A percentile compares a stretch with the other conserved stretches of the same genome.
phyloP scores from a whole-genome alignment of 2,797 vertebrate species.

The Oreortyx pictus region DNA sequence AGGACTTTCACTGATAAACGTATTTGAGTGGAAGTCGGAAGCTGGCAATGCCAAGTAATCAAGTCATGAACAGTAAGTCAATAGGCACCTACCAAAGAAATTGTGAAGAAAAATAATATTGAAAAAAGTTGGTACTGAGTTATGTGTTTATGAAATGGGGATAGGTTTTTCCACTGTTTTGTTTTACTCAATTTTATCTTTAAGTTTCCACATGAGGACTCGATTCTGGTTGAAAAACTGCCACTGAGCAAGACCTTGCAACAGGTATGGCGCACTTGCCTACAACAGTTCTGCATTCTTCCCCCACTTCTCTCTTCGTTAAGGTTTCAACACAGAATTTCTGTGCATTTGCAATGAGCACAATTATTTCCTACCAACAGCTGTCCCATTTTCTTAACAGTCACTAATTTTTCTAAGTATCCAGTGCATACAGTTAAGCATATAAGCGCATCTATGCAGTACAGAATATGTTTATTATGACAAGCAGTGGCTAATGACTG shows the following conservation, averaged over 20 bases:
- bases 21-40: too few relatives aligned
- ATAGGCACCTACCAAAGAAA: too few relatives aligned
- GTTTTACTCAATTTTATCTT: not conserved
- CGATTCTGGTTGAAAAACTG: not conserved
- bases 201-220: not conserved
- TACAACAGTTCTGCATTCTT: not conserved
- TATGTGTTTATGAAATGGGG: rapidly evolving
- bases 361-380: not conserved
- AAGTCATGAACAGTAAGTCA: too few relatives aligned
- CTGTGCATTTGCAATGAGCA: not conserved
- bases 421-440: rapidly evolving
- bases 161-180: not conserved
- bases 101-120: too few relatives aligned
- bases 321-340: rapidly evolving
- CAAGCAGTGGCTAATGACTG: too few relatives aligned
- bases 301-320: not conserved
- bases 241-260: not conserved
- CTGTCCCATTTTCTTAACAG: not conserved
- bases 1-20: too few relatives aligned
- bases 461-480: not conserved
- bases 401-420: not conserved
- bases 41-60: too few relatives aligned
- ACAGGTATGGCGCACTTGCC: not conserved
- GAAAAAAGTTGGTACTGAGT: not conserved
- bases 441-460: rapidly evolving